Percentiles rank a stretch among this genome's conserved stretches.
These are phyloP conservation scores for Spea multiplicata DNA, from an alignment of 2,113 vertebrate species.

Conservation along the genomic window DNA sequence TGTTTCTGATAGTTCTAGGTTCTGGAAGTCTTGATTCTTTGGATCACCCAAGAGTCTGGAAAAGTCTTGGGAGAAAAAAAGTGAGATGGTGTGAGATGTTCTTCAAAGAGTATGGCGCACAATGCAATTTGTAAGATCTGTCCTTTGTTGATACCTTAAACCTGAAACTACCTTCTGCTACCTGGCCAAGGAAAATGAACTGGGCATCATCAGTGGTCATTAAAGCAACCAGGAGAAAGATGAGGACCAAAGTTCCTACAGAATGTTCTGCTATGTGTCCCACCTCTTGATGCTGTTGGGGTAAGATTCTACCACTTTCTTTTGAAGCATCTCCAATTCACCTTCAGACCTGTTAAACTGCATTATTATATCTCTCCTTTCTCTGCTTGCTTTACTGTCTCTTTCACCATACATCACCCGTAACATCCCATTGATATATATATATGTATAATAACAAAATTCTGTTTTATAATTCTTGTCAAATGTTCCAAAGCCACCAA, in stretches of 20 bases:
- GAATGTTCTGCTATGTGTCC: neutral
- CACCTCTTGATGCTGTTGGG: slow-evolving; percentile 38
- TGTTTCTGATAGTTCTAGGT: neutral
- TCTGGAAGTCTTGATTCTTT: neutral
- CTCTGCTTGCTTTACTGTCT: too few species aligned
- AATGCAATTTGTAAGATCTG: neutral
- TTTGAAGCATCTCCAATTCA: too few species aligned
- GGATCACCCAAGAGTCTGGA: neutral
- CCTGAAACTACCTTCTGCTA: neutral
- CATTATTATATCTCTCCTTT: too few species aligned
- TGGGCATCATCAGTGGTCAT: neutral
- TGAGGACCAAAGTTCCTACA: slow-evolving; percentile 7
- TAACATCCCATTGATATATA: too few species aligned
- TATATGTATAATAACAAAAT: too few species aligned
- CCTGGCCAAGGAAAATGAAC: neutral
- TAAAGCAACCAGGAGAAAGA: slow-evolving; percentile 3
- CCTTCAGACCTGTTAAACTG: too few species aligned
- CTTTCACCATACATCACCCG: too few species aligned
- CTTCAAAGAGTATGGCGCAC: neutral
- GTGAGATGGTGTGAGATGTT: neutral
- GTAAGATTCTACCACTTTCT: slow-evolving; percentile 10
- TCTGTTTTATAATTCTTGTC: too few species aligned
- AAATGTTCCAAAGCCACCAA: too few species aligned
- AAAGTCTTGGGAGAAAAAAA: too few species aligned
- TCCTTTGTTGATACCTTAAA: slow-evolving; percentile 3